phyloP scores from a whole-genome alignment of 2,797 vertebrate species.

The Mycteria americana region DNA sequence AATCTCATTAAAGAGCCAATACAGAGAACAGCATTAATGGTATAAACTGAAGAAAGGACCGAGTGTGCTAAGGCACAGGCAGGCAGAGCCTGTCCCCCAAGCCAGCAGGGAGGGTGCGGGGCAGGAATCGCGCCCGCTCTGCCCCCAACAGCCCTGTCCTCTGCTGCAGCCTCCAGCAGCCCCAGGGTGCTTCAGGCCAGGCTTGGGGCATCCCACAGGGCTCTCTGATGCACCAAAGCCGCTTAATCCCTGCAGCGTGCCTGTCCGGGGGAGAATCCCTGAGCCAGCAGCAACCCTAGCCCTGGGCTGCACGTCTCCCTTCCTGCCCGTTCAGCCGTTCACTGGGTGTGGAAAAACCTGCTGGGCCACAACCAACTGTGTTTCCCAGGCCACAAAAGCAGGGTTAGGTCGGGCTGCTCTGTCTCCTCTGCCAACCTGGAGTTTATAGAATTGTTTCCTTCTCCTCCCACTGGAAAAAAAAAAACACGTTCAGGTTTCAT shows the following conservation, averaged over 20 bases:
- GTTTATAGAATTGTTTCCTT: background rate
- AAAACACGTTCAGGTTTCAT: background rate
- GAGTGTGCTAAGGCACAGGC: background rate
- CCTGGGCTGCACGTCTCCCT: background rate
- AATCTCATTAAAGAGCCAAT: constrained; percentile 43
- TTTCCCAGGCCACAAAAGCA: background rate
- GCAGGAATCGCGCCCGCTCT: background rate
- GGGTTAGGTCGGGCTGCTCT: background rate
- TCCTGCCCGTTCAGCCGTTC: background rate
- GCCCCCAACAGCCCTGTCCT: background rate
- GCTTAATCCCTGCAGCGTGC: background rate
- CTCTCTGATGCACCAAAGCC: background rate
- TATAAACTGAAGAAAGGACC: background rate
- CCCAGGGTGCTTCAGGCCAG: background rate
- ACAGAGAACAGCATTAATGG: constrained; percentile 37
- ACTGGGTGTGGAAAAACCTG: background rate
- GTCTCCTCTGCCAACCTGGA: background rate
- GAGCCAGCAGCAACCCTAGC: background rate
- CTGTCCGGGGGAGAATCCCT: background rate
- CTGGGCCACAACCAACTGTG: background rate
- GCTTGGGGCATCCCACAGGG: background rate
- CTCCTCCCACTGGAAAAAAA: background rate
- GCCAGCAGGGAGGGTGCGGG: background rate
- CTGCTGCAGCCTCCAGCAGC: background rate
- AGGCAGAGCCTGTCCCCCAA: background rate